Conservation (phyloP, 2,113 vertebrate species). For the Empidonax alnorum region DNA sequence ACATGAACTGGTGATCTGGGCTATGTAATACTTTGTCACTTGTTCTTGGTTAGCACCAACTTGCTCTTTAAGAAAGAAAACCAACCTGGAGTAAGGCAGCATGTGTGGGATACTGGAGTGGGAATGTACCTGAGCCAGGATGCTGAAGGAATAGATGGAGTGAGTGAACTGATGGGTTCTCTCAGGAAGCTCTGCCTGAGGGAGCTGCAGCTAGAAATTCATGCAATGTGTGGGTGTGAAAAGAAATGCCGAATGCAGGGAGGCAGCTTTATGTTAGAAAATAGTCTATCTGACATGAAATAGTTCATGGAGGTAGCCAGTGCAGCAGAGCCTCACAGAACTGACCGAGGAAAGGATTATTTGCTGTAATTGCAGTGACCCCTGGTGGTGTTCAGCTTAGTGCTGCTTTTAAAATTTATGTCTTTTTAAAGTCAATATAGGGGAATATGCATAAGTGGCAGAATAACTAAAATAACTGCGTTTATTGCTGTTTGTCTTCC, state of each 20-base stretch:
- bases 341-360: neutral
- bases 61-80: neutral
- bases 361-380: constrained; percentile 16
- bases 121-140: neutral
- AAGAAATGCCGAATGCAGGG: neutral
- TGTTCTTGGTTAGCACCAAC: neutral
- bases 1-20: neutral
- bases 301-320: rapidly evolving
- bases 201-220: neutral
- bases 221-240: rapidly evolving
- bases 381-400: constrained; percentile 17
- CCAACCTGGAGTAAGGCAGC: neutral
- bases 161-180: neutral
- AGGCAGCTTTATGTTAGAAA: neutral
- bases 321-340: neutral
- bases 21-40: neutral
- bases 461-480: neutral
- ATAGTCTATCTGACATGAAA: neutral
- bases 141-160: neutral
- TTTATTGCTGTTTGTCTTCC: neutral
- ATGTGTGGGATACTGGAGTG: neutral
- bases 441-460: neutral
- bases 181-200: neutral
- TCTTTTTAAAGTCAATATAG: neutral
- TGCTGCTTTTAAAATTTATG: neutral